Percentiles rank a stretch among this genome's conserved stretches.
These are phyloP conservation scores for Steatocranus sp. DNA, from an alignment of 2,797 vertebrate species.

Conservation along the genomic window DNA sequence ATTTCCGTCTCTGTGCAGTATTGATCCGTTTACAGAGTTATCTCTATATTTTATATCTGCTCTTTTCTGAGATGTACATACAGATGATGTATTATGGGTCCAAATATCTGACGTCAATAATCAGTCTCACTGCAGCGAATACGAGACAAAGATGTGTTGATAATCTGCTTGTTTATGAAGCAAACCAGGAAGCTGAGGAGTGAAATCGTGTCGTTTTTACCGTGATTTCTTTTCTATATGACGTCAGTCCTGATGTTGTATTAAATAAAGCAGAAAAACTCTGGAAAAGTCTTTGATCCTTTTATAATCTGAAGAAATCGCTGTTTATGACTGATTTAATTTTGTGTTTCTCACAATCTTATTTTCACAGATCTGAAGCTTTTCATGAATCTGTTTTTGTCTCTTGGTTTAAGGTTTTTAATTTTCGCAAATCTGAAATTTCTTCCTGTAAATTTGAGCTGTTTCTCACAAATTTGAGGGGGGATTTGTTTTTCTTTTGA, in stretches of 20 bases:
- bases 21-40: background rate
- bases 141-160: background rate
- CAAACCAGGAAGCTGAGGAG: background rate
- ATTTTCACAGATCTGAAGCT: background rate
- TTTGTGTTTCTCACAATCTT: background rate
- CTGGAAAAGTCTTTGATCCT: background rate
- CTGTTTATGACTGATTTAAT: background rate
- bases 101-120: background rate
- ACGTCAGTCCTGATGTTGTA: background rate
- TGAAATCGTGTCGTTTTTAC: background rate
- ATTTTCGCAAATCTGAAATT: background rate
- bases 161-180: background rate
- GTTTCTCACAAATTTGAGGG: background rate
- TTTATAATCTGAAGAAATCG: background rate
- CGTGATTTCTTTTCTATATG: conserved; percentile 25
- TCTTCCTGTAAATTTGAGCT: background rate
- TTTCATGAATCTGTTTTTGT: background rate
- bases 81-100: background rate
- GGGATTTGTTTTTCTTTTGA: background rate
- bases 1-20: conserved; percentile 16
- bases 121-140: background rate
- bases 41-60: background rate
- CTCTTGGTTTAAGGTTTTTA: background rate
- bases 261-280: background rate
- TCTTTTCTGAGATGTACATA: background rate